Evolutionary conservation across 1,140 invertebrate genomes (phyloP).

Genomic region (Drosophila sulfurigaster): DNA sequence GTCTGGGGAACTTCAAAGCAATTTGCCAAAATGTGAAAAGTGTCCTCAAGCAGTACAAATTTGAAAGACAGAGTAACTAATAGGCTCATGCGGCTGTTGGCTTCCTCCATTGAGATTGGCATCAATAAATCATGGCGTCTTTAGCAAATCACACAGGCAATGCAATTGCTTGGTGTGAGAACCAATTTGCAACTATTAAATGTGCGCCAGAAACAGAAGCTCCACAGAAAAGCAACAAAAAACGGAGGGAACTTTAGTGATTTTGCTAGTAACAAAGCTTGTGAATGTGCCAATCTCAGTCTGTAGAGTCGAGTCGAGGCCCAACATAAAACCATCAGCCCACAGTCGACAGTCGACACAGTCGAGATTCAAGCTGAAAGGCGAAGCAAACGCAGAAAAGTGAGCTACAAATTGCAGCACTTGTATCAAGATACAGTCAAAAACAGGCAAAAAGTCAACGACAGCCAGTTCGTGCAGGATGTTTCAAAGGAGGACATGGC

Average conservation of each 20-base stretch:
- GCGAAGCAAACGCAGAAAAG: constrained; percentile 38
- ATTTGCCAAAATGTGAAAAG: constrained; percentile 4
- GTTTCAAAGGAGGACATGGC: constrained; percentile 43
- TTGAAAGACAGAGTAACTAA: constrained; percentile 1
- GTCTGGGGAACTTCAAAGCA: background rate
- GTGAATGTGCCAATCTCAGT: constrained; percentile 59
- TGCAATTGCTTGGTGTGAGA: constrained; percentile 70
- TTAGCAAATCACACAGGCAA: constrained; percentile 58
- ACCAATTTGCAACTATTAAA: constrained; percentile 81
- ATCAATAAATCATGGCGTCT: constrained; percentile 40
- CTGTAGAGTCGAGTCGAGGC: constrained; percentile 10
- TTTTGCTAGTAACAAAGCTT: constrained; percentile 54
- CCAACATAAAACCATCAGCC: constrained; percentile 13
- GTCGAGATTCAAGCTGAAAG: constrained; percentile 26
- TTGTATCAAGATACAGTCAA: constrained; percentile 77
- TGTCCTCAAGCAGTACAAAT: background rate
- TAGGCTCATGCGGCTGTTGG: constrained; percentile 21
- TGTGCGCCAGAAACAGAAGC: constrained; percentile 70
- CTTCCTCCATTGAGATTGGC: constrained; percentile 22
- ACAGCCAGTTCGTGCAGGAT: constrained; percentile 47
- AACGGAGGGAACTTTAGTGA: constrained; percentile 52
- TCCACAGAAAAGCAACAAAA: constrained; percentile 42
- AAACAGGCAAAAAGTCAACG: constrained; percentile 59
- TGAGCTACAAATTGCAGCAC: constrained; percentile 77
- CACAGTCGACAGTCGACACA: constrained; percentile 17